phyloP scores from a whole-genome alignment of 2,113 vertebrate species.

The Paramisgurnus dabryanus region DNA sequence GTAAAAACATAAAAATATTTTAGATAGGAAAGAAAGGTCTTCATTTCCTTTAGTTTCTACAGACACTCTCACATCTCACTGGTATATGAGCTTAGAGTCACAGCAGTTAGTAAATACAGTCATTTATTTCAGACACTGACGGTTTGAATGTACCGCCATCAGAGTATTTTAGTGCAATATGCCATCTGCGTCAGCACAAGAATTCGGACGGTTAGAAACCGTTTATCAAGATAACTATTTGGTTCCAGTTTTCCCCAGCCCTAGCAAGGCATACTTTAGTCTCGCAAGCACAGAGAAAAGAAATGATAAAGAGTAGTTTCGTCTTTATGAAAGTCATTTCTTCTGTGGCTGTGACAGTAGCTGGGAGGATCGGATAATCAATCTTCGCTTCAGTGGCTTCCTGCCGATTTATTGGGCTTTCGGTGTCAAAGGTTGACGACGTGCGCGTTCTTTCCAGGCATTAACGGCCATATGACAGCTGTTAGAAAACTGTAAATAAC shows the following conservation, averaged over 20 bases:
- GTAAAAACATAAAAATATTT: no score
- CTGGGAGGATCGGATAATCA: conserved; percentile 62
- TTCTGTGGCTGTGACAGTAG: conserved; percentile 64
- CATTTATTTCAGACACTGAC: no score
- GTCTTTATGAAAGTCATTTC: conserved; percentile 50
- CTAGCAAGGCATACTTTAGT: background rate
- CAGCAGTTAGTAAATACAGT: no score
- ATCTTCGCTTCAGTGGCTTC: conserved; percentile 60
- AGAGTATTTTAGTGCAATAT: background rate
- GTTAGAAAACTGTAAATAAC: conserved; percentile 73
- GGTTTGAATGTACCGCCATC: no score
- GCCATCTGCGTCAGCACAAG: background rate
- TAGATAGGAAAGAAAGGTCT: no score
- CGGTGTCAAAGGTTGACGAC: conserved; percentile 70
- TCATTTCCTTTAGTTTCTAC: no score
- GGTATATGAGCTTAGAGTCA: no score
- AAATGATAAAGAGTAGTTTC: background rate
- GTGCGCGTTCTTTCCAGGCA: conserved; percentile 67
- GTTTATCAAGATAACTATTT: background rate
- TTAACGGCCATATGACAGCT: conserved; percentile 63
- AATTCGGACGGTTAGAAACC: background rate
- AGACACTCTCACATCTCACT: no score
- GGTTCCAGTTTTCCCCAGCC: background rate
- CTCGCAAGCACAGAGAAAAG: conserved; percentile 19
- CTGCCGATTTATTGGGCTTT: conserved; percentile 71